Evolutionary conservation across 2,113 vertebrate genomes (phyloP), one percentile per base, ranked within the genome.

Genomic region (Hyaena hyaena): DNA sequence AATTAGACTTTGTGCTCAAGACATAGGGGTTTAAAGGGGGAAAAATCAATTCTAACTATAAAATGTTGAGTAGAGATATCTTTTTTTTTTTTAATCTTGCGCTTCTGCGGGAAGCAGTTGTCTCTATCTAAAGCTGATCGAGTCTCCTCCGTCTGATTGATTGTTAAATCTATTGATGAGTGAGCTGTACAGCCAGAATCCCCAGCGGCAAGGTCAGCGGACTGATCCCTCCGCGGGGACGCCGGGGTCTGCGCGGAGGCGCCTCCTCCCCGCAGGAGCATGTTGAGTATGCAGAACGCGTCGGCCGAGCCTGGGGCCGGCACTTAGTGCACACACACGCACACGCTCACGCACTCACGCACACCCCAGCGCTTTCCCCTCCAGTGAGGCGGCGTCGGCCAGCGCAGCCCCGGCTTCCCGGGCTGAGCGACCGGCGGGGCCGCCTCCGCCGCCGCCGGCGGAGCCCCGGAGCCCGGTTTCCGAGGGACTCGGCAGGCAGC

Each of bases 231-330:
- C 43, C 93, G 82, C 69, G 80, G 98, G 95, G 61, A 97, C 93
- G 69, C 95, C 88, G 97, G 98, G 98, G 96, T 98, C 96, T 98
- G 93, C 91, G 98, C 83, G 90, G 50, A 96, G 93, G 97, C 96
- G 82, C 96, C 93, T 95, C 43, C 95, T 98, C 98, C 98, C 97
- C 87, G 98, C 98, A 80, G 0, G 93, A 92, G 96, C 98, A 43
- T 94, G 98, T 98, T 98, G 98, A 66, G 98, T 96, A 98, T 98
- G 98, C 99, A 98, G 98, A 98, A 98, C 98, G 97, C 98, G 98
- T 97, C 97, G 82, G 97, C 87, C 74, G 95, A 98, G 98, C 98
- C 98, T 86, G 98, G 97, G 98, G 98, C 98, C 95, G 96, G 97
- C 98, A 97, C 98, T 98, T 97, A 98, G 98, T 97, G 97, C 97